Conservation (phyloP, 1,140 invertebrate species). For the Coenobita brevimanus region DNA sequence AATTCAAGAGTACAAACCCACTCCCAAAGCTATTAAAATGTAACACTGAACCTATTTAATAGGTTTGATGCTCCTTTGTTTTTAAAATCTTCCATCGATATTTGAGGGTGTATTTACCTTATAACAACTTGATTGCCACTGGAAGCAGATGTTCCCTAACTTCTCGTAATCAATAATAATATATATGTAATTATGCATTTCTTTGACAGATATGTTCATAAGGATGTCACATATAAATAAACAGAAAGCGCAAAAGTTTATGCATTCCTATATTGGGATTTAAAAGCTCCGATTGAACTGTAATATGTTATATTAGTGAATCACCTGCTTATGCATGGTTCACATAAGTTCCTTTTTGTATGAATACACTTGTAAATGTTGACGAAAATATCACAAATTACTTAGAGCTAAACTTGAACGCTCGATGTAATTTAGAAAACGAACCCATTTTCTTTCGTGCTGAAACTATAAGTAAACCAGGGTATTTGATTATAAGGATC, state of each 20-base stretch:
- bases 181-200: neutral
- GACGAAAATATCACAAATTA: neutral
- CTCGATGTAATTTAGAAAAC: conserved; percentile 4
- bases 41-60: neutral
- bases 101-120: conserved; percentile 13
- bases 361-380: neutral
- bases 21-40: neutral
- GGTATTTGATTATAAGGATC: neutral
- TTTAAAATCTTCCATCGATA: conserved; percentile 53
- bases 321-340: neutral
- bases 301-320: neutral
- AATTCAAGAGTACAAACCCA: neutral
- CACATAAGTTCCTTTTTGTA: neutral
- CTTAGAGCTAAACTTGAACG: neutral
- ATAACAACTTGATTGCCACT: conserved; percentile 58
- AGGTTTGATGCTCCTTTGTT: conserved; percentile 7
- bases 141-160: conserved; percentile 55
- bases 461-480: neutral
- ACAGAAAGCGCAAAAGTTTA: neutral
- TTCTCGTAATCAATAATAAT: conserved; percentile 29
- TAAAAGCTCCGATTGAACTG: neutral
- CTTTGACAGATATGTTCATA: neutral
- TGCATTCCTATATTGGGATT: neutral
- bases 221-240: neutral
- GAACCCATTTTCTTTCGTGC: conserved; percentile 11